Base-by-base conservation (phyloP, 2,113 vertebrate species). In the Syngnathus floridae region DNA sequence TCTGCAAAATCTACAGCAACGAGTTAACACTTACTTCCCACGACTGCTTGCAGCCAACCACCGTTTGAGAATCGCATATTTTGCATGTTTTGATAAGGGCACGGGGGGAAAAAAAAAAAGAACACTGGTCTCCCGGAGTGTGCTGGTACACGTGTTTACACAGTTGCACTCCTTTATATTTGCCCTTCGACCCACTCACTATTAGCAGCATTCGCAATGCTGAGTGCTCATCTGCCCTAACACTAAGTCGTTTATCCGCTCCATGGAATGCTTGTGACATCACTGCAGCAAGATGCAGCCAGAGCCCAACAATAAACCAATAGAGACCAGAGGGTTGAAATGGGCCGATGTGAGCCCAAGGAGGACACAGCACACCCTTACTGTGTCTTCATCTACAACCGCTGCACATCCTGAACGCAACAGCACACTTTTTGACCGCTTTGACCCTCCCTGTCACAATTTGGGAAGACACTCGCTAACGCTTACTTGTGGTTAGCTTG, bases 221-320 rank as follows among this genome's bases (percentile, higher is more conserved):
- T 80, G 40, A 41, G 40, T 41, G 84, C 86, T 88, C 88, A 86
- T 88, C 86, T 89, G 77, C 84, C 77, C 81, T 74, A 87, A 84
- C 82, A 89, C 85, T 85, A 81, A 87, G 82, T 82, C 87, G 87
- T 90, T 87, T 89, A 89, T 89, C 80, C 74, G 75, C 82, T 78
- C 81, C 80, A 78, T 84, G 86, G 84, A 83, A 86, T 88, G 86
- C 76, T 31, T 82, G 87, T 91, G 91, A 91, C 87, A 89, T 91
- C 90, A 91, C 79, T 82, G 75, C 54, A 81, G 76, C 84, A 78
- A 73, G 79, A 81, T 61, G 73, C 76, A 66, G 82, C 80, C 70
- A 77, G 70, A 69, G 72, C 70, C 22, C 76, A 90, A 92, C 90
- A 90, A 91, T 90, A 87, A 84, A 78, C 79, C 71, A 66, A 90